Conservation (phyloP, 2,888 invertebrate species). For the Allophyes oxyacanthae region DNA sequence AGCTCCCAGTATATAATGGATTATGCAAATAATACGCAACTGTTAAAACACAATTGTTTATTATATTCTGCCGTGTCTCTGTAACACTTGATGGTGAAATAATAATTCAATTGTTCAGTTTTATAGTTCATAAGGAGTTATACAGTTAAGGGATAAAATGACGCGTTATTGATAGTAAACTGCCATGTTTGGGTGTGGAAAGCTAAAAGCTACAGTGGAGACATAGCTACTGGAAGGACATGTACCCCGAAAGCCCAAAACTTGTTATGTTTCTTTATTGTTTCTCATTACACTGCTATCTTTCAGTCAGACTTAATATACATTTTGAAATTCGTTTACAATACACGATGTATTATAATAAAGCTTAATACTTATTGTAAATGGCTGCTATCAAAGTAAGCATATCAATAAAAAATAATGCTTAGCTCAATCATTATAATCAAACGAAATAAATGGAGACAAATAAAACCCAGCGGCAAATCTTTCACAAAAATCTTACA, state of each 20-base stretch:
- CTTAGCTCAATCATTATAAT: too few relatives aligned
- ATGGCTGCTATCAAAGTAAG: too few relatives aligned
- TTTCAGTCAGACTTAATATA: too few relatives aligned
- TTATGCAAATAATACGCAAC: constrained; percentile 51
- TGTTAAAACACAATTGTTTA: constrained; percentile 49
- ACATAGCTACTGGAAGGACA: constrained; percentile 64
- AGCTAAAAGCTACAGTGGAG: constrained; percentile 71
- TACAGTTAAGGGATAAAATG: constrained; percentile 74
- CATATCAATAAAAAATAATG: too few relatives aligned
- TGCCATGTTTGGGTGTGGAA: constrained; percentile 70
- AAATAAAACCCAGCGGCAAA: too few relatives aligned
- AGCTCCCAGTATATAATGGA: constrained; percentile 47
- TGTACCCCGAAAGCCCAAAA: neutral
- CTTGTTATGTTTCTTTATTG: too few relatives aligned
- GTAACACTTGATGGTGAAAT: constrained; percentile 40
- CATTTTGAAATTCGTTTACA: too few relatives aligned
- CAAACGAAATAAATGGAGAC: too few relatives aligned
- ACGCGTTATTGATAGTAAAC: constrained; percentile 83
- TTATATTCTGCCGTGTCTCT: constrained; percentile 32
- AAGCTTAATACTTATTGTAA: too few relatives aligned
- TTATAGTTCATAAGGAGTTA: constrained; percentile 66
- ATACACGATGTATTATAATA: too few relatives aligned
- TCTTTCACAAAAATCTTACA: too few relatives aligned
- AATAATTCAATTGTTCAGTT: constrained; percentile 64
- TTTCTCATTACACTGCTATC: too few relatives aligned